Base-by-base conservation (phyloP, 2,797 vertebrate genomes). In the Callimico goeldii region DNA sequence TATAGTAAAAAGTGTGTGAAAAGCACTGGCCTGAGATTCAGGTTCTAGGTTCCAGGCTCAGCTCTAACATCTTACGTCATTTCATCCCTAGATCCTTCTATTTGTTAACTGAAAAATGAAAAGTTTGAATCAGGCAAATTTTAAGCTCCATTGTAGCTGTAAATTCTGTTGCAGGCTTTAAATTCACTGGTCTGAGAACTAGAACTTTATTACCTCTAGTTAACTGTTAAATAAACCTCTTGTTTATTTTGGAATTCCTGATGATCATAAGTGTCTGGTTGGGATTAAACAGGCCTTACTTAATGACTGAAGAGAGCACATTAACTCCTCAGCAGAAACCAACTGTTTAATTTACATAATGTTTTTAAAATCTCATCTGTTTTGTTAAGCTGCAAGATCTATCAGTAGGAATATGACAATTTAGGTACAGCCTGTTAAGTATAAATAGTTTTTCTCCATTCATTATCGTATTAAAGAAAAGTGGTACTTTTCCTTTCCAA, bases 301-400 rank as follows among this genome's bases (percentile, higher is more conserved):
- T 91, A 90, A 61, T 87, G 88, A 72, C 70, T 70, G 26, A 91
- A 82, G 79, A 81, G 70, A 93, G 28, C 33, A 80, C 61, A 96
- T 96, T 97, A 93, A 84, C 91, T 95, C 96, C 82, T 94, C 50
- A 94, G 39, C 84, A 64, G 82, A 97, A 96, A n/a, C 46, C 87
- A 88, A n/a, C 4, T 85, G 72, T 96, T 96, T 88, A 90, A 96
- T 94, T 95, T 95, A 86, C 79, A 87, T 52, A 94, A 67, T 80
- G 90, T 83, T 93, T 90, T 72, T 24, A n/a, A 46, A 55, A 67
- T 80, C 43, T 97, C 64, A 81, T 85, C 67, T 90, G n/a, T 39
- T 94, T 94, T 92, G 76, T 90, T 95, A 96, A 94, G 41, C 33
- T 84, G 46, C 57, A 39, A 94, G 61, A 67, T 88, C 50, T 92